Evolutionary conservation across 2,797 vertebrate genomes (phyloP).

Genomic region (Paramormyrops hopkinsi): DNA sequence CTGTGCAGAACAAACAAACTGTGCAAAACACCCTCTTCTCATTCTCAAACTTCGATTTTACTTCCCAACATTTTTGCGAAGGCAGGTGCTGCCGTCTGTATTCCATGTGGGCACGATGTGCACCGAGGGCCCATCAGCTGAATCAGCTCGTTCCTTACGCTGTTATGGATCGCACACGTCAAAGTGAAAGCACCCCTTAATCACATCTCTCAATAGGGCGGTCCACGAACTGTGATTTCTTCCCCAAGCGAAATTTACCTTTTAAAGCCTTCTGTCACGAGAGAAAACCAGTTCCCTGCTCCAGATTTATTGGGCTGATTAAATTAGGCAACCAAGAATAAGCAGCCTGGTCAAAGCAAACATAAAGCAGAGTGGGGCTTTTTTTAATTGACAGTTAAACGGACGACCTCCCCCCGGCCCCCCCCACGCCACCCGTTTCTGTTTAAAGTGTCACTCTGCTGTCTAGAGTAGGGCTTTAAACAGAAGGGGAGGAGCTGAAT

Average conservation of each 20-base stretch:
- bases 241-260: slow-evolving; percentile 64
- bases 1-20: neutral
- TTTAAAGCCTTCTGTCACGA: slow-evolving; percentile 55
- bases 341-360: slow-evolving; percentile 49
- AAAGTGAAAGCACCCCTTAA: slow-evolving; percentile 65
- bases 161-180: slow-evolving; percentile 68
- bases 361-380: slow-evolving; percentile 43
- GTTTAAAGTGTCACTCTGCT: slow-evolving; percentile 39
- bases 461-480: slow-evolving; percentile 43
- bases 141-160: slow-evolving; percentile 60
- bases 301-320: slow-evolving; percentile 63
- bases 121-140: slow-evolving; percentile 37
- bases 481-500: slow-evolving; percentile 16
- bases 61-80: neutral
- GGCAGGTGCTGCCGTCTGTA: neutral
- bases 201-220: slow-evolving; percentile 24
- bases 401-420: slow-evolving; percentile 36
- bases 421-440: neutral
- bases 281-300: slow-evolving; percentile 46
- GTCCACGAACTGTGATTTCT: slow-evolving; percentile 37
- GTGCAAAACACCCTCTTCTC: neutral
- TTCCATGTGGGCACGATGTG: neutral
- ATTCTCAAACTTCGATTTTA: neutral
- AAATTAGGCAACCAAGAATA: slow-evolving; percentile 61
- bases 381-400: slow-evolving; percentile 42